These are phyloP conservation scores for Perodicticus potto DNA, from an alignment of 2,797 vertebrate genomes.

Conservation along the genomic window DNA sequence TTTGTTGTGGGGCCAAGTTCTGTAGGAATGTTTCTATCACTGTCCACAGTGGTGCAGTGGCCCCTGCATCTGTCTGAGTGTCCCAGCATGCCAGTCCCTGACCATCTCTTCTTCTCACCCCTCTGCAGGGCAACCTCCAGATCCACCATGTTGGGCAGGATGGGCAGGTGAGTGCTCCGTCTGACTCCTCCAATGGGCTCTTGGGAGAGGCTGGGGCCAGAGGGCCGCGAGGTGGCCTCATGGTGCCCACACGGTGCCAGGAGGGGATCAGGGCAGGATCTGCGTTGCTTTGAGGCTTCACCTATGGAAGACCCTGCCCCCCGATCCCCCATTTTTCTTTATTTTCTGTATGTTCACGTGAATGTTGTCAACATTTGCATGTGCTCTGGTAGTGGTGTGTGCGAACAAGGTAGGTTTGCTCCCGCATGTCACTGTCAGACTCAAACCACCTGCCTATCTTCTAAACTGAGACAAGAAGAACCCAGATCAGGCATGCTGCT, in stretches of 20 bases:
- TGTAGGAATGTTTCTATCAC: constrained; percentile 54
- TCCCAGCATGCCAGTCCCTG: not conserved
- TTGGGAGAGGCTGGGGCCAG: not conserved
- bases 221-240: fast-evolving
- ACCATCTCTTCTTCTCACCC: not conserved
- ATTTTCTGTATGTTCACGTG: not conserved
- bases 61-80: fast-evolving
- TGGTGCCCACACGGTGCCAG: not conserved
- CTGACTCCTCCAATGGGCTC: not conserved
- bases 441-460: not conserved
- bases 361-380: not conserved
- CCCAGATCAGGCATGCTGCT: fast-evolving
- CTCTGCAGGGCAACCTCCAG: constrained; percentile 96
- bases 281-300: not conserved
- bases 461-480: not conserved
- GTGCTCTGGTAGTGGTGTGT: not conserved
- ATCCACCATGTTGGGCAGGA: constrained; percentile 99
- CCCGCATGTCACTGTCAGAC: fast-evolving
- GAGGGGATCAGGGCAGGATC: fast-evolving
- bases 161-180: constrained; percentile 93
- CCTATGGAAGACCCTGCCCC: fast-evolving
- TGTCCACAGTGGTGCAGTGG: not conserved
- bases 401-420: not conserved
- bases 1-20: not conserved
- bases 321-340: not conserved